Evolutionary conservation across 2,113 vertebrate genomes (phyloP), one percentile per base, ranked within the genome.

Genomic region (Spea bombifrons): DNA sequence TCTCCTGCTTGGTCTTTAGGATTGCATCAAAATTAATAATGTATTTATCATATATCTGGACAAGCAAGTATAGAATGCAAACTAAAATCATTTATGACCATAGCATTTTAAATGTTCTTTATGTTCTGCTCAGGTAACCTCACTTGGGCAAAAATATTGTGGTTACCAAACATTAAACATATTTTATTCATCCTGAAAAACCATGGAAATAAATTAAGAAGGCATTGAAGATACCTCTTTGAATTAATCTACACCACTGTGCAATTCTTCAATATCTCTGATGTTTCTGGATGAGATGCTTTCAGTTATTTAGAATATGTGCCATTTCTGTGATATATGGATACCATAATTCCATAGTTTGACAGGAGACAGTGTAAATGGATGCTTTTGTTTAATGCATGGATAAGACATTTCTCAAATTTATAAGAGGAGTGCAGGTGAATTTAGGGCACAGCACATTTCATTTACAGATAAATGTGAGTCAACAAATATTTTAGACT

Each of bases 341-440:
- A 53, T 49, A 64, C 71, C 77, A 80, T 73, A 43, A 80, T 48
- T 73, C 67, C 61, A 66, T 49, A 80, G 50, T 65, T 52, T 66
- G 50, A 59, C 44, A 73, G 70, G 47, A 17, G 8, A 66, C 44
- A 80, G 71, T 67, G 76, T 73, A 80, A 73, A 80, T 79, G 68
- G 76, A 73, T 80, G 77, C 77, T 46, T 73, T 73, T 73, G 71
- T 80, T 73, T 80, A 80, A 80, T 80, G 77, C 77, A 80, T 73
- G 67, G 64, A 80, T 73, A 80, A 80, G 64, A 67, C 63, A 73
- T 71, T 61, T 73, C 63, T 67, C 63, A 80, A 73, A 67, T 44
- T 66, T 73, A 43, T 80, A 46, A 59, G 44, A 52, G 64, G 48
- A 79, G 44, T 79, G 70, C 57, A 57, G 53, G 57, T 73, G 52